Evolutionary conservation across 2,888 invertebrate species (phyloP).

Genomic region (Cremastinae sp.): DNA sequence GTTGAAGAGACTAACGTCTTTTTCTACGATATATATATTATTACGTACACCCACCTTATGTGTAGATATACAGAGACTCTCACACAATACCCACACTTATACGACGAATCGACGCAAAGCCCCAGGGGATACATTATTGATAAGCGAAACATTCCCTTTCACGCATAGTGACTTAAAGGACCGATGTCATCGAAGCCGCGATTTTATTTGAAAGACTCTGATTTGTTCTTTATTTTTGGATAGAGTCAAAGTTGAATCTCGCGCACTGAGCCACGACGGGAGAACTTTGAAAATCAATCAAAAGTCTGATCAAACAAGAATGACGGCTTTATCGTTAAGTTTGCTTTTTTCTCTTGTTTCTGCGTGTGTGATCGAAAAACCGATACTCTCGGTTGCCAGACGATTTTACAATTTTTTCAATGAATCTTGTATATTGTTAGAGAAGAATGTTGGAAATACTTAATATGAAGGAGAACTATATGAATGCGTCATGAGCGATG

Average conservation of each 20-base stretch:
- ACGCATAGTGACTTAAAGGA: constrained; percentile 68
- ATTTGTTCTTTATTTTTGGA: constrained; percentile 13
- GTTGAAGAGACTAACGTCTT: neutral
- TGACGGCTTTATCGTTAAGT: too few species aligned
- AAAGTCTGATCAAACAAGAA: too few species aligned
- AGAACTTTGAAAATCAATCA: too few species aligned
- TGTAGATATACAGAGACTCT: neutral
- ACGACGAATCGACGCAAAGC: constrained; percentile 64
- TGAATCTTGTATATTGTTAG: too few species aligned
- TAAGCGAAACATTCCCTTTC: constrained; percentile 67
- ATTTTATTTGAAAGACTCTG: neutral
- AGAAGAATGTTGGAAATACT: too few species aligned
- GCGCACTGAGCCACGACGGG: too few species aligned
- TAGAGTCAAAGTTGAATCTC: too few species aligned
- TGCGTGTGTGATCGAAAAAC: too few species aligned
- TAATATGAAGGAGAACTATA: too few species aligned
- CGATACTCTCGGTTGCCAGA: too few species aligned
- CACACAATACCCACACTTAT: constrained; percentile 53
- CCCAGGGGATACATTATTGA: constrained; percentile 46
- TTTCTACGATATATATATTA: constrained; percentile 18
- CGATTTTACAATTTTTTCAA: too few species aligned
- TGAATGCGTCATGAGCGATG: constrained; percentile 5
- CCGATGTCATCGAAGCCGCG: constrained; percentile 30
- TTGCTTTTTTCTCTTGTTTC: too few species aligned
- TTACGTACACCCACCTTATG: constrained; percentile 55